Percentiles rank a stretch among this genome's conserved stretches.
Evolutionary conservation across 2,888 invertebrate genomes (phyloP).

Genomic region (Tetheella fluctuosa): DNA sequence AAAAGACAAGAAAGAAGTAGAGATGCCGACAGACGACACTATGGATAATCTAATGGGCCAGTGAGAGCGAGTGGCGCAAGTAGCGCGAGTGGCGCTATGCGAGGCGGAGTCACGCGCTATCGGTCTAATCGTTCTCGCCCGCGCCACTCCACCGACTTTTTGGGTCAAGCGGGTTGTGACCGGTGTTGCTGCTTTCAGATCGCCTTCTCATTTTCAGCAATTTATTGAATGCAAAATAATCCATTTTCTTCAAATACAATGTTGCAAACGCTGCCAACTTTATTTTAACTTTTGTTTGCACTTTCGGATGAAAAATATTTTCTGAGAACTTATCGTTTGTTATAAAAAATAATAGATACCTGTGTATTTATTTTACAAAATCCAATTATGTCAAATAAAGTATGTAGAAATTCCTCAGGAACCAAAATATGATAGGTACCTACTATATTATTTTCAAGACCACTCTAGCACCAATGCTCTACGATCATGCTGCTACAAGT

Average conservation of each 20-base stretch:
- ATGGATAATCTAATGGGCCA: slow-evolving; percentile 5
- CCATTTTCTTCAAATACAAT: slow-evolving; percentile 14
- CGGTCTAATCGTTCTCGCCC: slow-evolving; percentile 63
- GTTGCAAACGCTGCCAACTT: slow-evolving; percentile 1
- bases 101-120: slow-evolving; percentile 59
- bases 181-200: slow-evolving; percentile 51
- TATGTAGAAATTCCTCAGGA: no score
- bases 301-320: background rate
- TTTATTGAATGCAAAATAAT: slow-evolving; percentile 46
- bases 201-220: slow-evolving; percentile 49
- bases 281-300: background rate
- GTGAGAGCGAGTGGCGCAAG: slow-evolving; percentile 6
- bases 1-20: background rate
- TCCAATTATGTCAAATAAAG: no score
- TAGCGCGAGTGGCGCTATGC: slow-evolving; percentile 20
- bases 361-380: background rate
- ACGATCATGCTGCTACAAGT: background rate
- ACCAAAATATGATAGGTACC: no score
- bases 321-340: background rate
- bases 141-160: slow-evolving; percentile 62
- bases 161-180: slow-evolving; percentile 76
- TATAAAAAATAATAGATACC: background rate
- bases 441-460: no score
- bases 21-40: slow-evolving; percentile 1
- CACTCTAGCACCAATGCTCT: background rate